A percentile compares a stretch with the other conserved stretches of the same genome.
Evolutionary conservation across 2,797 vertebrate species (phyloP).

Genomic region (Sphaeramia orbicularis): DNA sequence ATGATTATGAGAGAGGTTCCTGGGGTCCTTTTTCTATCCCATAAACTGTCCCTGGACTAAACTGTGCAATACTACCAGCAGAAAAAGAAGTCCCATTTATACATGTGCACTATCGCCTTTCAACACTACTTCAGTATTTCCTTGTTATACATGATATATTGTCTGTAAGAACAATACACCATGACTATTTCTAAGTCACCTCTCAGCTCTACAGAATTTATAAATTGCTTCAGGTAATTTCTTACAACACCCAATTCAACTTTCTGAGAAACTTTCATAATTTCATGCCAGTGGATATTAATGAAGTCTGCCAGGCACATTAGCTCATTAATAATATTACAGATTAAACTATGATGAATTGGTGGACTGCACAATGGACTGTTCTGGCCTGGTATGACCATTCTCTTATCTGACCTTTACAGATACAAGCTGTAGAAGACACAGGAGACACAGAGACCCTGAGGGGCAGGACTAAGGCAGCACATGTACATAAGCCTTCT

Average conservation of each 20-base stretch:
- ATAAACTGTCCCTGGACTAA: background rate
- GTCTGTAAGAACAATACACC: too few species aligned
- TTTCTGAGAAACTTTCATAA: slow-evolving; percentile 60
- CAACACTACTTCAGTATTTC: too few species aligned
- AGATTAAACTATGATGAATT: slow-evolving; percentile 76
- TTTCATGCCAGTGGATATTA: slow-evolving; percentile 63
- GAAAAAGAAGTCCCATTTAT: background rate
- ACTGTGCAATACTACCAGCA: slow-evolving; percentile 10
- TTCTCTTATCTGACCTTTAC: slow-evolving; percentile 80
- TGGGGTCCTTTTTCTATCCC: too few species aligned
- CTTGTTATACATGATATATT: too few species aligned
- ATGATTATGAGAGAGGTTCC: too few species aligned
- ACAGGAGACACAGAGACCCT: slow-evolving; percentile 63
- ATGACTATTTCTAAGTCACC: slow-evolving; percentile 8
- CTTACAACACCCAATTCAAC: slow-evolving; percentile 47
- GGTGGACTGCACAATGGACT: slow-evolving; percentile 66
- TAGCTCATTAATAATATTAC: slow-evolving; percentile 74
- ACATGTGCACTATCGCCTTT: too few species aligned
- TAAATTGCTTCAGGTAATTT: slow-evolving; percentile 50
- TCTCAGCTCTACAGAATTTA: slow-evolving; percentile 43
- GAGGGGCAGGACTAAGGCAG: slow-evolving; percentile 53
- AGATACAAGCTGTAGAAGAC: slow-evolving; percentile 64
- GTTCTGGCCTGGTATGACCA: slow-evolving; percentile 70
- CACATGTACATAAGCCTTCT: slow-evolving; percentile 50
- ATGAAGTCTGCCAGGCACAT: slow-evolving; percentile 71